Percentiles rank a stretch among this genome's conserved stretches.
Evolutionary conservation across 1,140 invertebrate genomes (phyloP).

Genomic region (Gerris buenoi): DNA sequence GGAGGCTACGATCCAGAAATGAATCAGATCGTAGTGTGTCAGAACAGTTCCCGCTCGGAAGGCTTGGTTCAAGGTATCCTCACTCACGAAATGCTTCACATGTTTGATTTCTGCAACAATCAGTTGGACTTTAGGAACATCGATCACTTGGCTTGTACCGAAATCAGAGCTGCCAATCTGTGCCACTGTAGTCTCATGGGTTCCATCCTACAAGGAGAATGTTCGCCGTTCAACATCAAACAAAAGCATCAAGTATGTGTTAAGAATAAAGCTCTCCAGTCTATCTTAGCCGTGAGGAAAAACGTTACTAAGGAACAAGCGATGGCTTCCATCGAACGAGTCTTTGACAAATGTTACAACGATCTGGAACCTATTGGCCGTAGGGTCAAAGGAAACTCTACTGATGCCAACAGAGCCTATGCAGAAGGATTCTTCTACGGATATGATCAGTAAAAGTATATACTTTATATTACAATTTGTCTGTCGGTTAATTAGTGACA

Average conservation of each 20-base stretch:
- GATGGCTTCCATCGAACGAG: slow-evolving; percentile 58
- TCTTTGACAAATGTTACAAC: slow-evolving; percentile 82
- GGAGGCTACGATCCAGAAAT: slow-evolving; percentile 81
- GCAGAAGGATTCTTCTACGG: slow-evolving; percentile 62
- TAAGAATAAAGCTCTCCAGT: slow-evolving; percentile 67
- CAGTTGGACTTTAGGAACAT: slow-evolving; percentile 79
- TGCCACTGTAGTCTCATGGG: slow-evolving; percentile 79
- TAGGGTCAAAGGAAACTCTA: slow-evolving; percentile 52
- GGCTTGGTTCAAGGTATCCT: slow-evolving; percentile 60
- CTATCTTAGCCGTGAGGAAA: slow-evolving; percentile 64
- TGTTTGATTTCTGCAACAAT: slow-evolving; percentile 87
- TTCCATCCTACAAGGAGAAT: slow-evolving; percentile 58
- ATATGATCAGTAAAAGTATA: too few species aligned
- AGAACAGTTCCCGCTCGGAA: slow-evolving; percentile 55
- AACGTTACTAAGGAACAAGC: slow-evolving; percentile 51
- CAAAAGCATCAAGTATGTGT: slow-evolving; percentile 71
- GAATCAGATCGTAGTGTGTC: slow-evolving; percentile 86
- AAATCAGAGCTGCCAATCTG: slow-evolving; percentile 80
- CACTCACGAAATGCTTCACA: slow-evolving; percentile 87
- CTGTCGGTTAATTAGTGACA: background rate
- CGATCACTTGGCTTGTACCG: slow-evolving; percentile 87
- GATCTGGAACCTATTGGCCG: slow-evolving; percentile 88
- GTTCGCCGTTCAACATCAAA: slow-evolving; percentile 54
- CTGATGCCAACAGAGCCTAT: slow-evolving; percentile 56
- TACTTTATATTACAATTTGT: too few species aligned